These are phyloP conservation scores for Atethmia centrago DNA, from an alignment of 2,888 invertebrate species.

Conservation along the genomic window DNA sequence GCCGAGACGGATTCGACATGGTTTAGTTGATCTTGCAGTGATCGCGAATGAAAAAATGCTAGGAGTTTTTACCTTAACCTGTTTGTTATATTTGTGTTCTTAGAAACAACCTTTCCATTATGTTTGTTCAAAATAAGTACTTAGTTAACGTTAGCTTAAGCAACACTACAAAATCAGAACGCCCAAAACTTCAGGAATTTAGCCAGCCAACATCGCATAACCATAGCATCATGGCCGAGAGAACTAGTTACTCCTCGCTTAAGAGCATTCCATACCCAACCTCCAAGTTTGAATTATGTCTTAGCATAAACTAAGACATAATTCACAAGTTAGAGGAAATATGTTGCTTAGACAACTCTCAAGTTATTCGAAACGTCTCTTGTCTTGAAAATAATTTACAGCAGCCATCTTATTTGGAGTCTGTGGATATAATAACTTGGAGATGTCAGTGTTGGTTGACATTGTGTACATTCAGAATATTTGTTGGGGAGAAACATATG, in stretches of 20 bases:
- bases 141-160: not conserved
- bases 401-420: slow-evolving; percentile 54
- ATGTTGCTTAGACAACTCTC: slow-evolving; percentile 58
- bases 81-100: not conserved
- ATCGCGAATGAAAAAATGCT: not conserved
- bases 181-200: slow-evolving; percentile 39
- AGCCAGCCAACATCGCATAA: slow-evolving; percentile 32
- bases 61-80: not conserved
- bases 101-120: not conserved
- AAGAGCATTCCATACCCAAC: slow-evolving; percentile 51
- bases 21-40: too few relatives aligned
- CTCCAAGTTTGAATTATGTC: slow-evolving; percentile 58
- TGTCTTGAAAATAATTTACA: slow-evolving; percentile 62
- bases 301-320: slow-evolving; percentile 60
- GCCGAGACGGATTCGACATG: too few relatives aligned
- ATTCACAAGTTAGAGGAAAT: slow-evolving; percentile 62
- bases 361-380: slow-evolving; percentile 57
- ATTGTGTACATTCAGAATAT: slow-evolving; percentile 54
- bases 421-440: slow-evolving; percentile 56
- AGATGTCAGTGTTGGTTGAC: slow-evolving; percentile 49
- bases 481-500: slow-evolving; percentile 49
- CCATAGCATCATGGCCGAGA: slow-evolving; percentile 26
- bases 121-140: not conserved
- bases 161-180: slow-evolving; percentile 31
- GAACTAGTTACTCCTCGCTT: slow-evolving; percentile 45